These are phyloP conservation scores for Gavialis gangeticus DNA, from an alignment of 2,113 vertebrate genomes.

Conservation along the genomic window DNA sequence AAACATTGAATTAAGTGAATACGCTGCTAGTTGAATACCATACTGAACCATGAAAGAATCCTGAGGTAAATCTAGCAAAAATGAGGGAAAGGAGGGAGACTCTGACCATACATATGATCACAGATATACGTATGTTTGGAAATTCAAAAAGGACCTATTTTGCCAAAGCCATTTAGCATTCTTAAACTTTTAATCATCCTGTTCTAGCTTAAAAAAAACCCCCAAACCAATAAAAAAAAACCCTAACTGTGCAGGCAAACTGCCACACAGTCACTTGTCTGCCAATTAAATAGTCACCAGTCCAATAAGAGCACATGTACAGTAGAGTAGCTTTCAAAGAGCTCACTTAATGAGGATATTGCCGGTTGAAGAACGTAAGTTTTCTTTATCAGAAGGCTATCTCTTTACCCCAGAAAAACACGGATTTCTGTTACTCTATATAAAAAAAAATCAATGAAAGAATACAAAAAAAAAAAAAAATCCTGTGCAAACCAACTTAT, in stretches of 20 bases:
- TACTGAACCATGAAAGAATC: conserved; percentile 58
- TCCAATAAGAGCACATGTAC: neutral
- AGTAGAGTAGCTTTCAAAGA: neutral
- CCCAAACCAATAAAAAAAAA: conserved; percentile 28
- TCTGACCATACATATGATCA: conserved; percentile 31
- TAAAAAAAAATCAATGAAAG: neutral
- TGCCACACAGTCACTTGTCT: neutral
- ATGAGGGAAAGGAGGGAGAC: conserved; percentile 19
- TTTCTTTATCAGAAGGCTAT: neutral
- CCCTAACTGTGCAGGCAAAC: conserved; percentile 16
- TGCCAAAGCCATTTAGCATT: neutral
- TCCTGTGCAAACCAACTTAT: neutral
- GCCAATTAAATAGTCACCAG: neutral
- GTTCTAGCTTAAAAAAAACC: conserved; percentile 39
- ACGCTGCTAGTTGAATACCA: conserved; percentile 15
- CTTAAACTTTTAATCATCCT: conserved; percentile 34
- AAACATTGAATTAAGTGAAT: conserved; percentile 41
- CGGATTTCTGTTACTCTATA: neutral
- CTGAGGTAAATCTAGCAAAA: conserved; percentile 1
- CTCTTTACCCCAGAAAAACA: neutral
- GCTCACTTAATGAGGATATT: neutral
- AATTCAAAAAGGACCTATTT: neutral
- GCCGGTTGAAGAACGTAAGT: neutral
- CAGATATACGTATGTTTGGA: neutral
- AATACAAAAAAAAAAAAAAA: neutral